Conservation (phyloP, 2,113 vertebrate genomes). For the Platysternon megacephalum region DNA sequence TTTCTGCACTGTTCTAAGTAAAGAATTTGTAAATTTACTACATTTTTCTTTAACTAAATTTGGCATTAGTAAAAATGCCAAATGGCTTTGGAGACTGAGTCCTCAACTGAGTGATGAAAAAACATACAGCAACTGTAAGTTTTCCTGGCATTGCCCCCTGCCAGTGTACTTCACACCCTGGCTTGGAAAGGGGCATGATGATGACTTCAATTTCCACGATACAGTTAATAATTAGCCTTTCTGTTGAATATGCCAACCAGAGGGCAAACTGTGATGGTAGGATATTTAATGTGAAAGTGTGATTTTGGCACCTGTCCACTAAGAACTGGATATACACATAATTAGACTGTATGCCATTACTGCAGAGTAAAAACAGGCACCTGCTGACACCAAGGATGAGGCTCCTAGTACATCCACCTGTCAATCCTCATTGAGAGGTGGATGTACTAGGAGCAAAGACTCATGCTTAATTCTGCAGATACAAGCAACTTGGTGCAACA, state of each 20-base stretch:
- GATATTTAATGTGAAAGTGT: accelerated
- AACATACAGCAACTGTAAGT: accelerated
- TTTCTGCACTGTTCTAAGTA: neutral
- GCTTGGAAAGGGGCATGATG: neutral
- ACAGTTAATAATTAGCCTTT: neutral
- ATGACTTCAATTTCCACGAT: neutral
- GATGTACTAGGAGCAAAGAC: neutral
- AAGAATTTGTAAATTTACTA: neutral
- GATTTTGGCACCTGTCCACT: neutral
- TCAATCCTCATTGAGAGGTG: neutral
- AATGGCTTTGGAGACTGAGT: neutral
- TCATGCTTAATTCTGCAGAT: neutral
- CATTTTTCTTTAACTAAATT: neutral
- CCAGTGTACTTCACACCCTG: accelerated
- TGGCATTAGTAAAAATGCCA: accelerated
- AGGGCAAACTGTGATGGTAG: accelerated
- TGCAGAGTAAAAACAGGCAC: accelerated
- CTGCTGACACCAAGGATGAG: accelerated
- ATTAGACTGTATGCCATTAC: neutral
- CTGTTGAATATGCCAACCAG: neutral
- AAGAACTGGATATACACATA: accelerated
- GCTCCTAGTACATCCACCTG: neutral
- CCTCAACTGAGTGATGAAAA: accelerated
- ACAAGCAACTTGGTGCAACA: neutral
- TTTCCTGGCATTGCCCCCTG: neutral